Conservation (phyloP, 2,797 vertebrate genomes). For the Furcifer pardalis region DNA sequence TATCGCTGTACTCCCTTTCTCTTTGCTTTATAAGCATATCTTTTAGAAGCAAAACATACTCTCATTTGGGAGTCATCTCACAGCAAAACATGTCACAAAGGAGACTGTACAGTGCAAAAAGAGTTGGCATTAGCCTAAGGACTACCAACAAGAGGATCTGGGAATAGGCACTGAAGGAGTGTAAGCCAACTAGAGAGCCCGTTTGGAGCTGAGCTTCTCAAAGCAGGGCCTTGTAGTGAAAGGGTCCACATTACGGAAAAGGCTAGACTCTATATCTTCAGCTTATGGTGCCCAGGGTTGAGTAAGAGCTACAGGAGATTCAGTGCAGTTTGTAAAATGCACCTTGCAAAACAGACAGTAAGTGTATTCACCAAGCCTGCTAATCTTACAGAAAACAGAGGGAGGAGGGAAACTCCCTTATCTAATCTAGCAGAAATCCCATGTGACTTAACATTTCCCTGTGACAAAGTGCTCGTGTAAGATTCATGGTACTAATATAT, state of each 20-base stretch:
- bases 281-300: neutral
- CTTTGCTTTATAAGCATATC: conserved; percentile 2
- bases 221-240: neutral
- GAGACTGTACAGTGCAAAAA: neutral
- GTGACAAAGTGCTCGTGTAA: neutral
- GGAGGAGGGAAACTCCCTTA: neutral
- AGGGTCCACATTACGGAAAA: neutral
- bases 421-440: neutral
- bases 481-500: neutral
- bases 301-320: conserved; percentile 11
- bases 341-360: conserved; percentile 21
- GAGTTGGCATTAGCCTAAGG: neutral
- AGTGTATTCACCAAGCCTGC: conserved; percentile 25
- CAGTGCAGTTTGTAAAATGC: conserved; percentile 3
- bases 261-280: neutral
- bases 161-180: conserved; percentile 7
- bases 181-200: neutral
- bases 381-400: neutral
- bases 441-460: conserved; percentile 11
- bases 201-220: neutral
- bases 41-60: neutral
- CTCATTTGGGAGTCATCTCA: neutral
- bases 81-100: neutral
- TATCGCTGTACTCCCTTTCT: neutral
- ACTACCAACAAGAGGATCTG: neutral